Base-by-base conservation (phyloP, 2,888 invertebrate genomes). In the Trichopoda pennipes region DNA sequence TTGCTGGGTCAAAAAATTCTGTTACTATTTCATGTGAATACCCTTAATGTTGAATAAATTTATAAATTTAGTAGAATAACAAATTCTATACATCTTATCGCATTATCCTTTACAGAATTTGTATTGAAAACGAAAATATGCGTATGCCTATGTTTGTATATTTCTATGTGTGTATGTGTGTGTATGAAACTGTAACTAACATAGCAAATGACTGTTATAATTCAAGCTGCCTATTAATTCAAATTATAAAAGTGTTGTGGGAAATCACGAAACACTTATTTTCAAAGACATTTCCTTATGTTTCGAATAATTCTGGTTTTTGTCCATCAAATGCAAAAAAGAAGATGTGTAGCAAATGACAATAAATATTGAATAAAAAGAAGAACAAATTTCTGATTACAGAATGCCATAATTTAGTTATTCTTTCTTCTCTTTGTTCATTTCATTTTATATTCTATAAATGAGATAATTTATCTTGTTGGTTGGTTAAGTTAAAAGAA, bases 251-350 rank as follows among this genome's bases (percentile, higher is more conserved):
- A 73, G 32, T 47, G 44, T 63, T 63, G 28, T 42, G 21, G 63
- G 21, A 63, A 72, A 63, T 73, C 44, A 63, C 44, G n/a, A 44
- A 60, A 35, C 63, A 63, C 32, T 63, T 73, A 55, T 44, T 63
- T 73, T 63, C 51, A 63, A 63, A 63, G 55, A 21, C 21, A 55
- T 55, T 63, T 61, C 14, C 21, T 70, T 28, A 17, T 16, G 10
- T 2, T 28, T 17, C 10, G 14, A 51, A n/a, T 21, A 66, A 10
- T 21, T 51, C 42, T 42, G 23, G 17, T 28, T 63, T n/a, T 44
- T 44, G 32, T 14, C 12, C 56, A 58, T 44, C 51, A 16, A 16
- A 0, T 38, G 49, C 1, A 23, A 38, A 49, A 12, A n/a, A n/a
- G 28, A 28, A 28, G 21, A 44, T n/a, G 16, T 72, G 53, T 44